A percentile compares a stretch with the other conserved stretches of the same genome.
These are phyloP conservation scores for Mamestra configurata DNA, from an alignment of 1,140 invertebrate genomes.

Conservation along the genomic window DNA sequence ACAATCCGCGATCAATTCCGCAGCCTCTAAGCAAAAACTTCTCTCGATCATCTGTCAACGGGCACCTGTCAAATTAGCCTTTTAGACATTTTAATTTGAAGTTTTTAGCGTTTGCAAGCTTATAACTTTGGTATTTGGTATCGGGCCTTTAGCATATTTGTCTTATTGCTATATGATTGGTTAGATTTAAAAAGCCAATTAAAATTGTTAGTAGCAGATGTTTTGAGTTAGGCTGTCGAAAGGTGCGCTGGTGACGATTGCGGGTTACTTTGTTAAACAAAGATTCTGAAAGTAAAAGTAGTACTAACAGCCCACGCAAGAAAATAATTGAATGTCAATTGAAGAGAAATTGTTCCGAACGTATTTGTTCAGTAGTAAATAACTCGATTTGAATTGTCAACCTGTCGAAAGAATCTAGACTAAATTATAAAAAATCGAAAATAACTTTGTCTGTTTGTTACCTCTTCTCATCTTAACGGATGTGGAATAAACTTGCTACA, in stretches of 20 bases:
- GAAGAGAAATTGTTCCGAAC: not conserved
- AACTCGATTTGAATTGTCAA: too few relatives aligned
- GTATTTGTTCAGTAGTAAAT: too few relatives aligned
- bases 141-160: conserved; percentile 25
- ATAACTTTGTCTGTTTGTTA: too few relatives aligned
- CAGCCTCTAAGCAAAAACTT: conserved; percentile 47
- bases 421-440: too few relatives aligned
- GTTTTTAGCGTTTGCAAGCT: conserved; percentile 53
- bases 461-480: too few relatives aligned
- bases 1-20: conserved; percentile 41
- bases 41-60: conserved; percentile 57
- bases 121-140: conserved; percentile 42
- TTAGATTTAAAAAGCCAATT: conserved; percentile 46
- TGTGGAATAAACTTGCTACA: too few relatives aligned
- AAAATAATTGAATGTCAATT: not conserved
- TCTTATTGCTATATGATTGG: conserved; percentile 55
- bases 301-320: not conserved
- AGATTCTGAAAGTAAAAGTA: not conserved
- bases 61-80: conserved; percentile 62
- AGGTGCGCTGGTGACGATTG: conserved; percentile 7
- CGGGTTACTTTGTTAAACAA: not conserved
- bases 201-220: conserved; percentile 19
- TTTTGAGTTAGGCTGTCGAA: not conserved
- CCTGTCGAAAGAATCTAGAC: too few relatives aligned
- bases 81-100: conserved; percentile 59